Base-by-base conservation (phyloP, 2,797 vertebrate species). In the Ibycter americanus region DNA sequence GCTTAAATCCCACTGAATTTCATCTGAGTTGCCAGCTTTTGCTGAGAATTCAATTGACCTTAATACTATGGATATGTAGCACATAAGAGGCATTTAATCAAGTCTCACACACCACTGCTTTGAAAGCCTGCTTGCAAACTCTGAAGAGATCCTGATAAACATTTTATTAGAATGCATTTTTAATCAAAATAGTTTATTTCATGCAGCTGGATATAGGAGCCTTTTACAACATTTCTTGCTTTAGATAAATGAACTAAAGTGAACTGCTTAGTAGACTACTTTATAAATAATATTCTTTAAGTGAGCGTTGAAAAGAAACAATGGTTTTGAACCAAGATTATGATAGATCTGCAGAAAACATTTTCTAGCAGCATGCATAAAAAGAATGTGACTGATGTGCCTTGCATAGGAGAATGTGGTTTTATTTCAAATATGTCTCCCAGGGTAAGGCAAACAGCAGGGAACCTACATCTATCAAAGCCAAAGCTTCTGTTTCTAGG, bases 1-100 rank as follows among this genome's bases (percentile, higher is more conserved):
- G 62, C 51, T 90, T 79, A 95, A 93, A 94, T 84, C 77, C 87
- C 55, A 34, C 49, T 82, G 77, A 82, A 81, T 94, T 95, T 94
- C 74, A 58, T 84, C 71, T 56, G 55, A 87, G 22, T 89, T 95
- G 47, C 71, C 89, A 93, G 93, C 59, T 95, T 95, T 82, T 89
- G 38, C 91, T 83, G 66, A 80, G 78, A 91, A 96, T 95, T 89
- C 11, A 21, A 12, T 47, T 95, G 87, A 94, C 84, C 91, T 95
- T 89, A 95, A 92, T 94, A 89, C 71, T 92, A 36, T 0, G 52
- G 62, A 61, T 76, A 83, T 55, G 31, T 77, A 62, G 71, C 66
- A 59, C n/a, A 29, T 92, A 52, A 95, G 86, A 92, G 46, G 49
- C 78, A 82, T 68, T 73, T 93, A 92, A 87, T 89, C 87, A 90